Evolutionary conservation across 1,140 invertebrate species (phyloP).

Genomic region (Achatina immaculata): DNA sequence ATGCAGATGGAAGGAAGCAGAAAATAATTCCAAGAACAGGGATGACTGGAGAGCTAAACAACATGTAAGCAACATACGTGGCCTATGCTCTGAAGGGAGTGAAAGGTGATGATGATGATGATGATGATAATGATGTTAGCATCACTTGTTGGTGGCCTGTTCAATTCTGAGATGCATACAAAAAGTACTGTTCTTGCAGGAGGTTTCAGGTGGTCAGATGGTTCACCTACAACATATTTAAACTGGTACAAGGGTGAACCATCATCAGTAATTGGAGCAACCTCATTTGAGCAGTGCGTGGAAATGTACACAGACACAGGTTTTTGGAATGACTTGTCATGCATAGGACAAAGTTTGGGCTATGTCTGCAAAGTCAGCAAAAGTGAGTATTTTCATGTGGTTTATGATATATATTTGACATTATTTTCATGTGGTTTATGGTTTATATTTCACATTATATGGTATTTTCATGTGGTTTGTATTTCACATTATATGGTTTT

Average conservation of each 20-base stretch:
- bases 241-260: conserved; percentile 23
- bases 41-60: no score
- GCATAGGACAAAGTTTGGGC: not conserved
- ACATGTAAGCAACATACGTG: no score
- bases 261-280: not conserved
- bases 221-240: not conserved
- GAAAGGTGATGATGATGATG: no score
- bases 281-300: conserved; percentile 8
- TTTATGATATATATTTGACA: not conserved
- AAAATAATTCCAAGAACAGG: no score
- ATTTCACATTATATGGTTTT: no score
- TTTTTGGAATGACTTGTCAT: conserved; percentile 14
- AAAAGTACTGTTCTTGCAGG: no score
- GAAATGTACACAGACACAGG: conserved; percentile 12
- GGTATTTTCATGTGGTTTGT: not conserved
- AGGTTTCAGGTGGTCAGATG: conserved; percentile 16
- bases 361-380: conserved; percentile 14
- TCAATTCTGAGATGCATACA: no score
- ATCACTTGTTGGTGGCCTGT: no score
- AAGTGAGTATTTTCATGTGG: not conserved
- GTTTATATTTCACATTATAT: not conserved
- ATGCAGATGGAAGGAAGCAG: no score
- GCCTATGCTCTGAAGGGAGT: no score
- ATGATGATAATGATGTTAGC: no score
- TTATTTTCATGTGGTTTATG: not conserved